Percentiles rank a stretch among this genome's conserved stretches.
Conservation (phyloP, 2,113 vertebrate genomes). For the Rostratula benghalensis region DNA sequence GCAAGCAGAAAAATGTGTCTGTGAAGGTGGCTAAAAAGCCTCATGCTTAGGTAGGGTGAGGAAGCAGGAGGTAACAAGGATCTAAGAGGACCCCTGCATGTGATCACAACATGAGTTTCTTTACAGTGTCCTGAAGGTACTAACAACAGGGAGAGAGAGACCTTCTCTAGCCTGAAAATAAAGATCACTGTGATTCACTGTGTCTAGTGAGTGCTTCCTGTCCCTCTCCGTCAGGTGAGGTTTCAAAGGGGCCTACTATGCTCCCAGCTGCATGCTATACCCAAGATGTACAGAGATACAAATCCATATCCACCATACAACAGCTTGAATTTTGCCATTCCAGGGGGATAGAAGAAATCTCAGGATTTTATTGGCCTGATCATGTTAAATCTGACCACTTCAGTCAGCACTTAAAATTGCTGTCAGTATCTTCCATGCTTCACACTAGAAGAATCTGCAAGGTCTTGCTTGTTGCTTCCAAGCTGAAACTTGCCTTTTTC, state of each 20-base stretch:
- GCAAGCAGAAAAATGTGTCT: not conserved
- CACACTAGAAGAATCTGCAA: not conserved
- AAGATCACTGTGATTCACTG: not conserved
- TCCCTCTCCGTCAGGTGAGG: not conserved
- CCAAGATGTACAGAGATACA: not conserved
- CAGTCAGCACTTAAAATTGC: not conserved
- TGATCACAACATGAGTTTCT: not conserved
- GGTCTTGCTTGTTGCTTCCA: not conserved
- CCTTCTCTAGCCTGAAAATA: not conserved
- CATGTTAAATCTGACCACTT: not conserved
- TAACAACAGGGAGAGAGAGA: not conserved
- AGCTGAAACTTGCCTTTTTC: not conserved
- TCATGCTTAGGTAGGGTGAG: not conserved
- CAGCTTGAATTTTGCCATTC: not conserved
- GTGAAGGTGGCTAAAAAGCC: not conserved
- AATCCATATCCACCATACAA: not conserved
- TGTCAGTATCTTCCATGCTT: not conserved
- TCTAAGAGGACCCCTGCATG: not conserved
- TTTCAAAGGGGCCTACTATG: not conserved
- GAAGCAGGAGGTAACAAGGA: not conserved
- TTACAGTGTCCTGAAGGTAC: not conserved
- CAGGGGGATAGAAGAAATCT: not conserved
- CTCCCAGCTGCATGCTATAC: not conserved
- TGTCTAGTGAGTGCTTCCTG: not conserved
- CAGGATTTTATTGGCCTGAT: not conserved